These are phyloP conservation scores for Recurvirostra avosetta DNA, from an alignment of 2,113 vertebrate genomes.

Conservation along the genomic window DNA sequence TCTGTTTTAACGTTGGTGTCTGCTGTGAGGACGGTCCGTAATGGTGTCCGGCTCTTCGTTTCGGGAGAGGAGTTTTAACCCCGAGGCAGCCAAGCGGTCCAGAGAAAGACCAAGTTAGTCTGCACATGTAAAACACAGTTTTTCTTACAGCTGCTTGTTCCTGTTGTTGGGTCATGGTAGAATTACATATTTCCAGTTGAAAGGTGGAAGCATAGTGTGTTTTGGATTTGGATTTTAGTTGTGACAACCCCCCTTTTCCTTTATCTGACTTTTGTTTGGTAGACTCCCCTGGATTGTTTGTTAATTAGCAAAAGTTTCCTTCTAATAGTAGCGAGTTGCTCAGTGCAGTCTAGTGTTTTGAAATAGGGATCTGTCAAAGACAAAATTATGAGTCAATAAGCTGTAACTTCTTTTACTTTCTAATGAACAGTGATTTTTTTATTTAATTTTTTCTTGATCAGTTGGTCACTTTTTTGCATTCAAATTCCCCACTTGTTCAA, in stretches of 20 bases:
- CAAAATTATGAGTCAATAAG: accelerated
- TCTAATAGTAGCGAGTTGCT: accelerated
- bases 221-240: not conserved
- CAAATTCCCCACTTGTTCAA: not conserved
- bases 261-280: not conserved
- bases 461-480: not conserved
- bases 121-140: accelerated
- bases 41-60: accelerated
- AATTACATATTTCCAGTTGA: accelerated
- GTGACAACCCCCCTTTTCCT: accelerated
- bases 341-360: not conserved
- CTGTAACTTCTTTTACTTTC: not conserved
- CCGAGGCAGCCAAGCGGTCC: too few relatives aligned
- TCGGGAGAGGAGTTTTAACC: not conserved
- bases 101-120: not conserved
- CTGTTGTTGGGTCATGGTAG: accelerated
- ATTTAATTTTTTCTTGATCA: too few relatives aligned
- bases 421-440: too few relatives aligned
- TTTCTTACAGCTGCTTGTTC: not conserved
- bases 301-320: not conserved
- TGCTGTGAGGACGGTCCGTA: too few relatives aligned
- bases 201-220: not conserved
- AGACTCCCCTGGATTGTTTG: not conserved
- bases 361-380: not conserved
- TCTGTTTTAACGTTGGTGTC: accelerated